These are phyloP conservation scores for Drosophila parabipectinata DNA, from an alignment of 1,140 invertebrate species.

Conservation along the genomic window DNA sequence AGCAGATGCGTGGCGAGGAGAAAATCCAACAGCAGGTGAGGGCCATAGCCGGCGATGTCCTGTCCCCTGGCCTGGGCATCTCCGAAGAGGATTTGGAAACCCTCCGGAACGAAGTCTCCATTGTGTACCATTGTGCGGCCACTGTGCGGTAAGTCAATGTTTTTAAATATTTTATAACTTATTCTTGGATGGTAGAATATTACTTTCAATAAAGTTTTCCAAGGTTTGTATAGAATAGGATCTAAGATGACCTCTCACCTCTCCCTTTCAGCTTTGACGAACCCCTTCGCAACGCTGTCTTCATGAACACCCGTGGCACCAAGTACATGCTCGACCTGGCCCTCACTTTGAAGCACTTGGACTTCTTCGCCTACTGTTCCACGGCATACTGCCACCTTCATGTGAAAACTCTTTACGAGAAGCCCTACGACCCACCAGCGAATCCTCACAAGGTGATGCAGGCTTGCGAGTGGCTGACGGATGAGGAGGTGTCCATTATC, in stretches of 20 bases:
- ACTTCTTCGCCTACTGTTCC: constrained; percentile 87
- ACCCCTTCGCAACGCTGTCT: constrained; percentile 88
- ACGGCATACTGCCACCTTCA: constrained; percentile 88
- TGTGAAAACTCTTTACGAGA: constrained; percentile 88
- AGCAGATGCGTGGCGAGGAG: constrained; percentile 85
- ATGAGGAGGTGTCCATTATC: constrained; percentile 90
- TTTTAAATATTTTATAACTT: neutral
- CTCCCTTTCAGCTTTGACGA: constrained; percentile 87
- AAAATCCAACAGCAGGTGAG: constrained; percentile 88
- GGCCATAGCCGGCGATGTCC: constrained; percentile 92
- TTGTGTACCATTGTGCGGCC: constrained; percentile 96
- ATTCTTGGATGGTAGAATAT: neutral
- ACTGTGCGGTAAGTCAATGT: constrained; percentile 87
- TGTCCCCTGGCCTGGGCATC: constrained; percentile 89
- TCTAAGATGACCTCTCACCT: neutral
- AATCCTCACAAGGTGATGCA: constrained; percentile 95
- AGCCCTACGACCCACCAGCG: constrained; percentile 92
- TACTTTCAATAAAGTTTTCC: too few species aligned
- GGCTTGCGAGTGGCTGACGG: constrained; percentile 94
- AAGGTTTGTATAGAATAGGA: too few species aligned
- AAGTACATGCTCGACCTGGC: constrained; percentile 90
- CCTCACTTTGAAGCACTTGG: constrained; percentile 89
- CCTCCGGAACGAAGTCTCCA: constrained; percentile 89
- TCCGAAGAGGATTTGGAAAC: constrained; percentile 88
- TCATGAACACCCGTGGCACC: constrained; percentile 91